Percentiles rank a stretch among this genome's conserved stretches.
Evolutionary conservation across 1,140 invertebrate genomes (phyloP).

Genomic region (Drosophila tropicalis): DNA sequence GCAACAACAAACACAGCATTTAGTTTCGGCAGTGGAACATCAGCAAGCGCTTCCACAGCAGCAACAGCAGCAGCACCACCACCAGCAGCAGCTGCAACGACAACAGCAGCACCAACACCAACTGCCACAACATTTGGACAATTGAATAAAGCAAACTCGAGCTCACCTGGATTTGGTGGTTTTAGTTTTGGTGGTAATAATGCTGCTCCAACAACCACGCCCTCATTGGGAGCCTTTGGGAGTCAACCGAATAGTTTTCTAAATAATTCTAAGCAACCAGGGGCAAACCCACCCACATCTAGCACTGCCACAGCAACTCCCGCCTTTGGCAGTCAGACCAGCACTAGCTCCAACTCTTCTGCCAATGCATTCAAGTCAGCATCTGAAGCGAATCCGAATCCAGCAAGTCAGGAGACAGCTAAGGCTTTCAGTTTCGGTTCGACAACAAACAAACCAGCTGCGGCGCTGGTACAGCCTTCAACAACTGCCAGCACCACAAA

Average conservation of each 20-base stretch:
- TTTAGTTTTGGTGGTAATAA: not conserved
- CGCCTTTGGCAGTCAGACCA: not conserved
- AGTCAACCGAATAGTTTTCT: not conserved
- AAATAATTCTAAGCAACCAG: not conserved
- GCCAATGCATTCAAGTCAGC: not conserved
- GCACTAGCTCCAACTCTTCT: not conserved
- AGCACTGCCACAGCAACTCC: not conserved
- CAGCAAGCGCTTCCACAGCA: too few relatives aligned
- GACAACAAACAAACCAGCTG: not conserved
- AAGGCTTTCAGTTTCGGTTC: not conserved
- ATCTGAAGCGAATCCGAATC: not conserved
- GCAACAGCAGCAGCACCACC: not conserved
- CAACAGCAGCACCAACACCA: conserved; percentile 11
- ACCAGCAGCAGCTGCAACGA: not conserved
- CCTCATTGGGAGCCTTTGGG: not conserved
- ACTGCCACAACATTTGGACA: not conserved
- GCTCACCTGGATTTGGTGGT: not conserved
- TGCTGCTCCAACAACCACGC: not conserved
- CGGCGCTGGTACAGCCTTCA: not conserved
- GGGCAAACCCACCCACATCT: not conserved
- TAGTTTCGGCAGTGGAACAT: not conserved
- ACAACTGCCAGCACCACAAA: not conserved
- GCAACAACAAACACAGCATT: not conserved
- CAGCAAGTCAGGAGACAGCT: not conserved
- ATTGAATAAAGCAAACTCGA: not conserved